A percentile compares a stretch with the other conserved stretches of the same genome.
These are phyloP conservation scores for Echinometra lucunter DNA, from an alignment of 53 echinoderm and acorn worm species.

Conservation along the genomic window DNA sequence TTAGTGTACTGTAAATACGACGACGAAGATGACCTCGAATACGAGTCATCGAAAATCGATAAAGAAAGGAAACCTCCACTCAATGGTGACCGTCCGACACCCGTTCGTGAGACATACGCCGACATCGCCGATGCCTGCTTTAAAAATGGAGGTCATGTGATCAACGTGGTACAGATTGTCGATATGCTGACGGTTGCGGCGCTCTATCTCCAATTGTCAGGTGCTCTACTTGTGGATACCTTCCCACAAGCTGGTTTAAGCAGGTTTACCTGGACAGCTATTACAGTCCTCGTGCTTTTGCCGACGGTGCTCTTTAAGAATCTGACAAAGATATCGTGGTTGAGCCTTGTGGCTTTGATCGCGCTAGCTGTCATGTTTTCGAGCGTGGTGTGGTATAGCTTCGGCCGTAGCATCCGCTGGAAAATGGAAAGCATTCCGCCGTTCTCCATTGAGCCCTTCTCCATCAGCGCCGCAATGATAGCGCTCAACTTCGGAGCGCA, in stretches of 20 bases:
- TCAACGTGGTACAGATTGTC: constrained; percentile 91
- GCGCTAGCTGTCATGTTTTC: constrained; percentile 87
- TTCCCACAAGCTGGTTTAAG: constrained; percentile 84
- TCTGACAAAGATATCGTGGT: constrained; percentile 96
- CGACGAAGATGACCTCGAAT: constrained; percentile 58
- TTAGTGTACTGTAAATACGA: constrained; percentile 93
- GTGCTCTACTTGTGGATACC: constrained; percentile 91
- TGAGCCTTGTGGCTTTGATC: constrained; percentile 89
- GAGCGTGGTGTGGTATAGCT: constrained; percentile 93
- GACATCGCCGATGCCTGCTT: constrained; percentile 92
- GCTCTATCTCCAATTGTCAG: constrained; percentile 92
- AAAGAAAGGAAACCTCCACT: neutral
- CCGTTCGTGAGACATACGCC: constrained; percentile 86
- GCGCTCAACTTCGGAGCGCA: constrained; percentile 97
- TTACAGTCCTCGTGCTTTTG: constrained; percentile 80
- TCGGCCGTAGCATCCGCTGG: constrained; percentile 87
- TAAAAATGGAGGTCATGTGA: constrained; percentile 78
- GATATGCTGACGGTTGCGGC: constrained; percentile 96
- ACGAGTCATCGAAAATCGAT: neutral
- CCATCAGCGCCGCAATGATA: constrained; percentile 91
- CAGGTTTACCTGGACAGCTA: constrained; percentile 86
- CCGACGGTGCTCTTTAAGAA: constrained; percentile 94
- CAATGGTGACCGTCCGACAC: neutral
- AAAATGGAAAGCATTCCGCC: constrained; percentile 78
- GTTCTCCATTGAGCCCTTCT: constrained; percentile 81